A percentile compares a stretch with the other conserved stretches of the same genome.
phyloP scores from a whole-genome alignment of 2,888 invertebrate genomes.

The Miltochrista miniata region DNA sequence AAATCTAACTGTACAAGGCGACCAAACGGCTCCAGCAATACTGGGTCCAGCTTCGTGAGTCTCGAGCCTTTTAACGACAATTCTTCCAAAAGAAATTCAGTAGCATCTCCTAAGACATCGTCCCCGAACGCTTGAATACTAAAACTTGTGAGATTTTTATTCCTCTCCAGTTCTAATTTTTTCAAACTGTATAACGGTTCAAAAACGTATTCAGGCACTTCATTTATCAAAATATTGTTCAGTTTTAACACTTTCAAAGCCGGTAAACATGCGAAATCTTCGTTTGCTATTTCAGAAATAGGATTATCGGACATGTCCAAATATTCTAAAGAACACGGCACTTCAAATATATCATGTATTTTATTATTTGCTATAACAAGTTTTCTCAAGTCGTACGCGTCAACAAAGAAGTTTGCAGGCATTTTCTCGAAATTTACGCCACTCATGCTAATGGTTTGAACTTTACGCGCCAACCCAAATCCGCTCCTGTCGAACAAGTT shows the following conservation, averaged over 20 bases:
- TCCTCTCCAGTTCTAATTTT: constrained; percentile 80
- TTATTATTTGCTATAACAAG: constrained; percentile 81
- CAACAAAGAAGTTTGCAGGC: constrained; percentile 68
- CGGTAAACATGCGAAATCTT: constrained; percentile 77
- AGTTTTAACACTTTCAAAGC: constrained; percentile 80
- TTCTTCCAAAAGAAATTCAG: constrained; percentile 69
- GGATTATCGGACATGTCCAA: constrained; percentile 86
- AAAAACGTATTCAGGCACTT: constrained; percentile 82
- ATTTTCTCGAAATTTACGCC: constrained; percentile 56
- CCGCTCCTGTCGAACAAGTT: constrained; percentile 70
- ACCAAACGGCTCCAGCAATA: constrained; percentile 72
- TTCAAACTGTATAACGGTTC: constrained; percentile 78
- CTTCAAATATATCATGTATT: constrained; percentile 76
- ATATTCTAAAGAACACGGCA: constrained; percentile 82
- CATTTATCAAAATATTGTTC: constrained; percentile 81
- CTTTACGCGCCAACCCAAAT: constrained; percentile 63
- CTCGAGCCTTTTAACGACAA: constrained; percentile 76
- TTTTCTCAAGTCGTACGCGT: constrained; percentile 70
- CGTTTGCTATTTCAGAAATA: constrained; percentile 71
- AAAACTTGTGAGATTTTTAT: constrained; percentile 77
- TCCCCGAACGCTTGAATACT: constrained; percentile 69
- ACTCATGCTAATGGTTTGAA: constrained; percentile 59
- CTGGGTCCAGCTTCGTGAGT: constrained; percentile 61
- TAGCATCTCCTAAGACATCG: constrained; percentile 63
- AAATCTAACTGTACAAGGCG: constrained; percentile 75